Percentiles rank a stretch among this genome's conserved stretches.
These are phyloP conservation scores for Fratercula arctica DNA, from an alignment of 2,797 vertebrate genomes.

Conservation along the genomic window DNA sequence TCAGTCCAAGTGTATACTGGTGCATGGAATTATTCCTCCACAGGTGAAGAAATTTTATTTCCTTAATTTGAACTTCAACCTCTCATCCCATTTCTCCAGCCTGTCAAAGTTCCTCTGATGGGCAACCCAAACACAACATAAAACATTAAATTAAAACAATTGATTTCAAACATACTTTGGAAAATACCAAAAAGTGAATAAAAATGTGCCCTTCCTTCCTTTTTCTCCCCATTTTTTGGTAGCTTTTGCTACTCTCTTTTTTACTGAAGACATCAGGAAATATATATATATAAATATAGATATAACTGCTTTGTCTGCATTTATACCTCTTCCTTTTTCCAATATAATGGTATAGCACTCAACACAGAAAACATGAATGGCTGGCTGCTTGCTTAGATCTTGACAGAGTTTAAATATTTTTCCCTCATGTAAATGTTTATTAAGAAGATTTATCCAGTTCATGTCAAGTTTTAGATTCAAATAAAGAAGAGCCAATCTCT, in stretches of 20 bases:
- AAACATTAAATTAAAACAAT: not conserved
- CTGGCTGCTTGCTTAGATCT: not conserved
- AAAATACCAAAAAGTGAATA: not conserved
- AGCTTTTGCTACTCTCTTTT: not conserved
- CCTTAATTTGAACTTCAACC: not conserved
- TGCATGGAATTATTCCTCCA: not conserved
- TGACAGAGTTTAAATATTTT: not conserved
- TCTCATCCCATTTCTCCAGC: not conserved
- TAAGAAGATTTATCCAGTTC: not conserved
- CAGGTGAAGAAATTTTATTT: not conserved
- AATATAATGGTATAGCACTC: not conserved
- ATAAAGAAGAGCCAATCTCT: not conserved
- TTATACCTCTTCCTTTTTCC: not conserved
- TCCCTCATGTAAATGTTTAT: not conserved
- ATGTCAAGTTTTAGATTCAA: not conserved
- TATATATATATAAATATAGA: accelerated
- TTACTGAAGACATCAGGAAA: not conserved
- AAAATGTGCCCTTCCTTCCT: not conserved
- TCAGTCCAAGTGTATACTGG: not conserved
- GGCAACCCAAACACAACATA: not conserved
- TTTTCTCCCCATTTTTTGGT: not conserved
- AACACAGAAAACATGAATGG: not conserved
- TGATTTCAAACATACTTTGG: not conserved
- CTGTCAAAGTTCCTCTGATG: not conserved
- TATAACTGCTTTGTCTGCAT: not conserved